These are phyloP conservation scores for Mythimna vitellina DNA, from an alignment of 2,888 invertebrate genomes.

Conservation along the genomic window DNA sequence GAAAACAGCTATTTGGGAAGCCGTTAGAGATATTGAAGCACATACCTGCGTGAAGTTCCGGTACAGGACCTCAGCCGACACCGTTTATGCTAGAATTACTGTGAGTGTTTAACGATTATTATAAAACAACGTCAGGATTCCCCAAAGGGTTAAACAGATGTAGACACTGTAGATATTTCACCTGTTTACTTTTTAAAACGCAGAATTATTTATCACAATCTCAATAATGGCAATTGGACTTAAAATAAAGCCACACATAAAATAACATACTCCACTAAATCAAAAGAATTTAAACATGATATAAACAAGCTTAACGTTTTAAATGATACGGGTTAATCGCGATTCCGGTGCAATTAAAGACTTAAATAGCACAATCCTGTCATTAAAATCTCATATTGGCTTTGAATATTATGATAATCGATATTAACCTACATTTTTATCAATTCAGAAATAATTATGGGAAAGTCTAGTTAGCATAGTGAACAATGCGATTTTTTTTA, in stretches of 20 bases:
- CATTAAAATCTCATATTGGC: slow-evolving; percentile 30
- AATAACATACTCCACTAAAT: too few relatives aligned
- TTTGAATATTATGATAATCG: neutral
- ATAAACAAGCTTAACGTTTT: slow-evolving; percentile 19
- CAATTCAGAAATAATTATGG: neutral
- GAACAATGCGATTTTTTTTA: too few relatives aligned
- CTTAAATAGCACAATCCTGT: slow-evolving; percentile 3
- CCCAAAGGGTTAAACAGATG: neutral
- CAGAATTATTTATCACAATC: too few relatives aligned
- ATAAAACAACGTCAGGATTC: neutral
- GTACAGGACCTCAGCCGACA: slow-evolving; percentile 77
- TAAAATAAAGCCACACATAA: too few relatives aligned
- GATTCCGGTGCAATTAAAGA: slow-evolving; percentile 18
- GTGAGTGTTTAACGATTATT: slow-evolving; percentile 71
- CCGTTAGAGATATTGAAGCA: slow-evolving; percentile 80
- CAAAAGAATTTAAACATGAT: slow-evolving; percentile 13
- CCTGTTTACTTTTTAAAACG: too few relatives aligned
- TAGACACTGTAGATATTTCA: too few relatives aligned
- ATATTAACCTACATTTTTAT: neutral
- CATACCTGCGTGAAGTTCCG: slow-evolving; percentile 85
- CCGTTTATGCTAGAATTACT: slow-evolving; percentile 78
- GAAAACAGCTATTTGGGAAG: slow-evolving; percentile 78
- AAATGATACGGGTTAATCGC: slow-evolving; percentile 15
- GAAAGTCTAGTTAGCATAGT: neutral
- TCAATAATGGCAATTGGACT: too few relatives aligned